Evolutionary conservation across 2,888 invertebrate species (phyloP), one percentile per base, ranked within the genome.

Genomic region (Pachliopta kotzebuea): DNA sequence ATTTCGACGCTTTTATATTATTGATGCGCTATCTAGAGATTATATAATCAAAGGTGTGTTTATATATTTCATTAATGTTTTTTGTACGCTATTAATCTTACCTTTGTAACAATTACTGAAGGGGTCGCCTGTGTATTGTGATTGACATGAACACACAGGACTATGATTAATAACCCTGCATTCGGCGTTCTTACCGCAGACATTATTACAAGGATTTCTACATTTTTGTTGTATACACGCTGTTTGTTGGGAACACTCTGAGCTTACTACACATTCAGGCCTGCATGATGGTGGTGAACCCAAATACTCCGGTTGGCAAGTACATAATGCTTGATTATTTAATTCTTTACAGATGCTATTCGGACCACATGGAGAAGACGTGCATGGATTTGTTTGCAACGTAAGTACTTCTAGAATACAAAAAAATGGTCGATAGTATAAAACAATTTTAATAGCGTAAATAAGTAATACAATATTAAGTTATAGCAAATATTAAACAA

Each of bases 81-180:
- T 31, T 31, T 4, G n/a, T 11, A 8, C 11, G 31, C 31, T 9
- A 31, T 29, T 31, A 31, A 8, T 8, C 31, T 31, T 90, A 94
- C 94, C 92, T 85, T 81, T 86, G 68, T 92, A 85, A 73, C 95
- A 95, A 75, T 93, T 90, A 24, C 93, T 93, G 76, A 96, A 95
- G 45, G 95, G 95, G 83, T 94, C 94, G 56, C 96, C 96, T 9
- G 94, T 92, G 74, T 92, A 93, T 57, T 93, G 93, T 4, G 88
- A 78, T 58, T 91, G 88, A 77, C 96, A 96, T 14, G 94, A 93
- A 76, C 96, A 96, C 59, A 95, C 92, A 1, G 96, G 95, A 70
- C 94, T 94, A 76, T 96, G 96, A 78, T 95, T 95, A n/a, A 94
- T 92, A 9, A 95, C 95, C 81, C 93, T 92, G 71, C 96, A 96